phyloP scores from a whole-genome alignment of 2,797 vertebrate genomes.

The Helicolenus hilgendorfi region DNA sequence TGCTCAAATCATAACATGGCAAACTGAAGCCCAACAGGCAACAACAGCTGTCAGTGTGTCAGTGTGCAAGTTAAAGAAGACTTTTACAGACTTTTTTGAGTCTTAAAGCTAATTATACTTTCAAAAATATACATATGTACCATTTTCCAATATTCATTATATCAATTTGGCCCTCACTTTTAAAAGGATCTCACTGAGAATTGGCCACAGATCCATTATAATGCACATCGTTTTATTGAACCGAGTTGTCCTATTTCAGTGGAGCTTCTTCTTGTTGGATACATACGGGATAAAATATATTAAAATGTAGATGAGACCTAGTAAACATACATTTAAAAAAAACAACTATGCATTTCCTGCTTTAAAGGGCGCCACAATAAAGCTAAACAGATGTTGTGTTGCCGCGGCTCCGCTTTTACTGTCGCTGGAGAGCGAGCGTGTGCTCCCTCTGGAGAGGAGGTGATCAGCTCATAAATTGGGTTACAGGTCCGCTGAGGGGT shows the following conservation, averaged over 20 bases:
- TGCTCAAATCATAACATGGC: too few relatives aligned
- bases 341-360: neutral
- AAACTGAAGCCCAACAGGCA: too few relatives aligned
- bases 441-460: constrained; percentile 50
- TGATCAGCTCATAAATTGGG: constrained; percentile 77
- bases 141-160: neutral
- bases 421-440: constrained; percentile 26
- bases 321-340: constrained; percentile 31
- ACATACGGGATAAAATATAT: neutral
- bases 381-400: constrained; percentile 63
- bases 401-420: constrained; percentile 37
- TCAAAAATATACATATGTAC: neutral
- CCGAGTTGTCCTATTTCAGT: neutral
- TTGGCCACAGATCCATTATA: neutral
- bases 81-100: neutral
- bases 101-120: constrained; percentile 20
- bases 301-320: constrained; percentile 3
- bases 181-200: neutral
- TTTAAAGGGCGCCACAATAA: constrained; percentile 68
- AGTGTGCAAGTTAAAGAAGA: neutral
- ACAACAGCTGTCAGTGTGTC: too few relatives aligned
- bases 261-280: neutral
- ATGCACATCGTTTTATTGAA: neutral
- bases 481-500: constrained; percentile 78
- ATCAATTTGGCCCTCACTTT: constrained; percentile 7